Evolutionary conservation across 92 coral and sea anemone species (phyloP).

Genomic region (Bergia puertoricense): DNA sequence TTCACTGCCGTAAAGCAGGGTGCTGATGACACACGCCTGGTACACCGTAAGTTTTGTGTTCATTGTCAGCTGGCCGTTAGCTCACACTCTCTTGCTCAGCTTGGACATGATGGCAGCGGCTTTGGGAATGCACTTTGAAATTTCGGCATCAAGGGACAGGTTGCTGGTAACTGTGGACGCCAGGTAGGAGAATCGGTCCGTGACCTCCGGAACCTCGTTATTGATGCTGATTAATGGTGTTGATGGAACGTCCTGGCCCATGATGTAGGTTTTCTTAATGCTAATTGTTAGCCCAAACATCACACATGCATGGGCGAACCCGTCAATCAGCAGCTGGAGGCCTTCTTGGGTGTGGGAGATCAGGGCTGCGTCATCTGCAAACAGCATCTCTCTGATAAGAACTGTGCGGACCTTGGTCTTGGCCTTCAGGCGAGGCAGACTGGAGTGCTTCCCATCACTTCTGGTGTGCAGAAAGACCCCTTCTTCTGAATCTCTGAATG

Average conservation of each 20-base stretch:
- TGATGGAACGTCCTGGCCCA: too few species aligned
- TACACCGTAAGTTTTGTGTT: conserved; percentile 38
- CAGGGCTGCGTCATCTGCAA: conserved; percentile 31
- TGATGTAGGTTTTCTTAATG: too few species aligned
- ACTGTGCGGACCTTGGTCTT: conserved; percentile 17
- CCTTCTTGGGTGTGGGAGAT: not conserved
- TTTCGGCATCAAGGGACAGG: too few species aligned
- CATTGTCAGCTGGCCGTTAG: conserved; percentile 25
- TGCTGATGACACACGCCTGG: conserved; percentile 38
- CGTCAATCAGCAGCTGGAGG: conserved; percentile 21
- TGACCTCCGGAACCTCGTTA: too few species aligned
- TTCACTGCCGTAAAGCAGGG: conserved; percentile 34
- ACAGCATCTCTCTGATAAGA: conserved; percentile 32
- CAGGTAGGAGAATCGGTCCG: too few species aligned
- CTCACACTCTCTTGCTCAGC: conserved; percentile 21
- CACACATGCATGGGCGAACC: not conserved
- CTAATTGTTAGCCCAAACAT: not conserved
- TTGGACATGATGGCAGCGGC: not conserved
- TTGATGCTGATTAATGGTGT: too few species aligned
- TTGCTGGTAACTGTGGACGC: too few species aligned
- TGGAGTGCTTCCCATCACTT: not conserved
- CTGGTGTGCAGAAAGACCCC: conserved; percentile 18
- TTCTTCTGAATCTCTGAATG: not conserved
- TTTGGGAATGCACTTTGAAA: not conserved
- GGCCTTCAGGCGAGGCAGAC: not conserved